These are phyloP conservation scores for Colaptes auratus DNA, from an alignment of 2,113 vertebrate genomes.

Conservation along the genomic window DNA sequence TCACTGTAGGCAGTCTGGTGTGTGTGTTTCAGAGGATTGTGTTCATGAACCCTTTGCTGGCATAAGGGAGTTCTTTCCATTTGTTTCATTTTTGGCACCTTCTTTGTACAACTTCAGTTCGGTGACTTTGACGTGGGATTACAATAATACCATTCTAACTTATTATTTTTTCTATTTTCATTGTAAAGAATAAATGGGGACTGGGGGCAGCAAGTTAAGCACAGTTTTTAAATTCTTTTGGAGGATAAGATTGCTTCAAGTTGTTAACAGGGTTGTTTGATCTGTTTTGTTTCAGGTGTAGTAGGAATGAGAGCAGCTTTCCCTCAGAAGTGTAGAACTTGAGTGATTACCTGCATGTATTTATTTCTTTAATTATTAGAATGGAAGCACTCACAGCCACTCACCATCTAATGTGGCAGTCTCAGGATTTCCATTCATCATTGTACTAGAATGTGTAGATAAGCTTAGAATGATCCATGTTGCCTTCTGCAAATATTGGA, in stretches of 20 bases:
- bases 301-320: background rate
- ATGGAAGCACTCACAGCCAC: background rate
- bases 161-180: background rate
- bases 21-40: background rate
- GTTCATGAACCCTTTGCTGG: background rate
- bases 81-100: background rate
- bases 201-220: background rate
- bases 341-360: background rate
- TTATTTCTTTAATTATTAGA: background rate
- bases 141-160: background rate
- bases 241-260: background rate
- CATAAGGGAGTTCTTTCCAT: background rate
- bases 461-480: background rate
- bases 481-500: background rate
- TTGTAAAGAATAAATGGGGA: background rate
- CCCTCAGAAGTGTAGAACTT: background rate
- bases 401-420: background rate
- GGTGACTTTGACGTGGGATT: background rate
- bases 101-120: background rate
- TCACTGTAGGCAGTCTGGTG: background rate
- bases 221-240: background rate
- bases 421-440: background rate
- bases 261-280: background rate
- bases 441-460: background rate
- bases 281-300: background rate